phyloP scores from a whole-genome alignment of 2,888 invertebrate species.

The Graphium colonna region DNA sequence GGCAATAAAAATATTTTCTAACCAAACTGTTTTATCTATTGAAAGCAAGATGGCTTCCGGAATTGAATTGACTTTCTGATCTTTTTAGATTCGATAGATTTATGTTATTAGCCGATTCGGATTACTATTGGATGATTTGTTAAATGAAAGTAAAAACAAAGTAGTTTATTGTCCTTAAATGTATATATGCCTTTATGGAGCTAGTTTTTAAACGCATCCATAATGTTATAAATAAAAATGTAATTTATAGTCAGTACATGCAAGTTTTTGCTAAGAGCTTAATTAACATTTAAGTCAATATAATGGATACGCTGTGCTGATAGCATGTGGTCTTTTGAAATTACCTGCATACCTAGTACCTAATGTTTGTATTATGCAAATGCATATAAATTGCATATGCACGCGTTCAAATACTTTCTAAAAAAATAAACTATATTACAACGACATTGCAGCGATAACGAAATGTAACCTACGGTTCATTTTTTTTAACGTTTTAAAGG shows the following conservation, averaged over 20 bases:
- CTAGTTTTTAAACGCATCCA: slow-evolving; percentile 33
- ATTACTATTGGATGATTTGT: too few relatives aligned
- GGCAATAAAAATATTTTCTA: too few relatives aligned
- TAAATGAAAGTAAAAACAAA: too few relatives aligned
- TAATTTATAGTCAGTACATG: slow-evolving; percentile 51
- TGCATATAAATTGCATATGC: background rate
- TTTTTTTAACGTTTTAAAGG: too few relatives aligned
- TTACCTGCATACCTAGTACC: slow-evolving; percentile 14
- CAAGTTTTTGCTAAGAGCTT: slow-evolving; percentile 62
- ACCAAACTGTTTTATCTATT: too few relatives aligned
- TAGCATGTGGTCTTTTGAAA: slow-evolving; percentile 49
- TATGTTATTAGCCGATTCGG: too few relatives aligned
- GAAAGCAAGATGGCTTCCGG: too few relatives aligned
- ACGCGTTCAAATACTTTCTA: background rate
- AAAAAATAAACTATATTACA: background rate
- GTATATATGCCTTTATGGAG: background rate
- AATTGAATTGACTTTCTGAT: too few relatives aligned
- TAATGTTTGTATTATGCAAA: slow-evolving; percentile 12
- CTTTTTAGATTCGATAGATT: too few relatives aligned
- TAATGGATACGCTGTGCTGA: slow-evolving; percentile 54
- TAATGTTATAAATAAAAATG: slow-evolving; percentile 54
- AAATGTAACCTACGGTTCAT: slow-evolving; percentile 13
- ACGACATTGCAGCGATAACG: background rate
- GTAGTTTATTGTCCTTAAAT: too few relatives aligned
- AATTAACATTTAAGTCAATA: slow-evolving; percentile 65